phyloP scores from a whole-genome alignment of 2,113 vertebrate genomes.

The Syngnathoides biaculeatus region DNA sequence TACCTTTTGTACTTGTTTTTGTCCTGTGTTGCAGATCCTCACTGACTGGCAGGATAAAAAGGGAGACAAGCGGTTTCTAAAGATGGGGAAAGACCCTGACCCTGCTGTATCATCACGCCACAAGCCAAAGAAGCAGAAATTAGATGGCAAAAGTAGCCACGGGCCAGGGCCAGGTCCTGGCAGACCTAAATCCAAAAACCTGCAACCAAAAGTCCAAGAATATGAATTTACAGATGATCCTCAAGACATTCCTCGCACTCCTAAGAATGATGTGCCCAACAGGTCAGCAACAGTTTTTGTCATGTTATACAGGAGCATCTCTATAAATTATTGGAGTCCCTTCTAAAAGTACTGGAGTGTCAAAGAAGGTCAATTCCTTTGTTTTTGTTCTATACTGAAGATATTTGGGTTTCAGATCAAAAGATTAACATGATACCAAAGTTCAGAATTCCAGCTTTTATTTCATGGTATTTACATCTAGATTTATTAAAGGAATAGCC shows the following conservation, averaged over 20 bases:
- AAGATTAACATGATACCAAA: too few relatives aligned
- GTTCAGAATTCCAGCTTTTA: too few relatives aligned
- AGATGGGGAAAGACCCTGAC: constrained; percentile 89
- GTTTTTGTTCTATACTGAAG: too few relatives aligned
- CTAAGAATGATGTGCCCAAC: constrained; percentile 97
- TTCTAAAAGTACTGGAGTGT: too few relatives aligned
- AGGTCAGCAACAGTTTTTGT: constrained; percentile 69
- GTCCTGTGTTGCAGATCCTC: constrained; percentile 80
- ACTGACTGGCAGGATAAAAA: constrained; percentile 99
- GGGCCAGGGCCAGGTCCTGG: constrained; percentile 88
- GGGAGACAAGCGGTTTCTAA: constrained; percentile 90
- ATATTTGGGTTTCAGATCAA: too few relatives aligned
- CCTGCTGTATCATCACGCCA: constrained; percentile 85
- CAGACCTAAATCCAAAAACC: constrained; percentile 91
- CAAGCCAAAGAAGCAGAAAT: constrained; percentile 95
- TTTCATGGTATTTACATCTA: too few relatives aligned
- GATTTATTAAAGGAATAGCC: too few relatives aligned
- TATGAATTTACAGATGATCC: constrained; percentile 96
- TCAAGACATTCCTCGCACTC: constrained; percentile 91
- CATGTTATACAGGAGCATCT: not conserved
- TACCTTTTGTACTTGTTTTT: not conserved
- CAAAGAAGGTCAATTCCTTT: too few relatives aligned
- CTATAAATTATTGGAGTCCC: too few relatives aligned
- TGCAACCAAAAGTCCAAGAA: constrained; percentile 93
- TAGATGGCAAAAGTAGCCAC: constrained; percentile 89